Evolutionary conservation across 64 coral and sea anemone species (phyloP).

Genomic region (Stichodactyla helianthus): DNA sequence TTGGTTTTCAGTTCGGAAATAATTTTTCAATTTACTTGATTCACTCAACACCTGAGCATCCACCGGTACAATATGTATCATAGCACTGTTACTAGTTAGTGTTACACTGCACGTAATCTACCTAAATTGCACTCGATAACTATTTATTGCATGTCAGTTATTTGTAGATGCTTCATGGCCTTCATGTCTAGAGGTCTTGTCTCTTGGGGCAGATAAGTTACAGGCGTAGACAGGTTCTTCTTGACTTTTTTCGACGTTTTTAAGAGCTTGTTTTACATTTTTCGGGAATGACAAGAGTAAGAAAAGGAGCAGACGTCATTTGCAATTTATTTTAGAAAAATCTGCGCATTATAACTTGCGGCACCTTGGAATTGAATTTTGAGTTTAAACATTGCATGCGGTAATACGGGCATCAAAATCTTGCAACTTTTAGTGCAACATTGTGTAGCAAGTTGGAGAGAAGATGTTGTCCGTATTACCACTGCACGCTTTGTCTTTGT

Average conservation of each 20-base stretch:
- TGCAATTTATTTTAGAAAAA: no score
- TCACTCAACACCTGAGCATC: background rate
- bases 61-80: background rate
- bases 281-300: background rate
- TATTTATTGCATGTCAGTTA: background rate
- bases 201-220: background rate
- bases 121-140: background rate
- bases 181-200: background rate
- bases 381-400: background rate
- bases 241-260: background rate
- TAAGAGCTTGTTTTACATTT: background rate
- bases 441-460: no score
- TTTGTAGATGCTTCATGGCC: background rate
- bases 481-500: no score
- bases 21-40: background rate
- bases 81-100: background rate
- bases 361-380: background rate
- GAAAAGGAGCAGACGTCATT: background rate
- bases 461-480: no score
- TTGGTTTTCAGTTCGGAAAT: no score
- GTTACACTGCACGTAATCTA: background rate
- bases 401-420: no score
- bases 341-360: background rate
- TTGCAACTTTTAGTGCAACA: no score
- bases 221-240: no score